Evolutionary conservation across 2,888 invertebrate species (phyloP).

Genomic region (Osmoderma eremita): DNA sequence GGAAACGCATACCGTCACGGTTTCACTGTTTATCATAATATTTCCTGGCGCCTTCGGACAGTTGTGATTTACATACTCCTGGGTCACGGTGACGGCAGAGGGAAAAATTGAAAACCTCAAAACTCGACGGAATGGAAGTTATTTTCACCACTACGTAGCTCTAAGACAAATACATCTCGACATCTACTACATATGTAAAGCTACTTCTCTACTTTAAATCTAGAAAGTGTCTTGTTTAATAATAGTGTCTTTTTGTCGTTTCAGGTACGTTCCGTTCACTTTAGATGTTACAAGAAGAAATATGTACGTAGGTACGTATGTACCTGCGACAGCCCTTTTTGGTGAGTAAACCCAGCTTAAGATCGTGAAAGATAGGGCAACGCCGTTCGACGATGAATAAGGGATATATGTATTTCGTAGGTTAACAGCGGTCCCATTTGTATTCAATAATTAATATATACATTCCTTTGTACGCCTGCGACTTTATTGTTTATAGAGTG

Average conservation of each 20-base stretch:
- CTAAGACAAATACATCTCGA: constrained; percentile 15
- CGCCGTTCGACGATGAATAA: too few relatives aligned
- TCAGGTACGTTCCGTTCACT: constrained; percentile 23
- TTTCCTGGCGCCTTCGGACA: constrained; percentile 14
- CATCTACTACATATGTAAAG: neutral
- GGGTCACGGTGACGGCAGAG: constrained; percentile 1
- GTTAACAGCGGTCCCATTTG: neutral
- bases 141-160: constrained; percentile 18
- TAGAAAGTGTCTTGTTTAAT: constrained; percentile 30
- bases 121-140: neutral
- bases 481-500: neutral
- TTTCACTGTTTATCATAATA: constrained; percentile 15
- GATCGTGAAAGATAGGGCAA: too few relatives aligned
- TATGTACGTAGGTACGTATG: neutral
- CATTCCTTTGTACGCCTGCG: constrained; percentile 7
- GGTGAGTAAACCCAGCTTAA: too few relatives aligned
- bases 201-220: constrained; percentile 16
- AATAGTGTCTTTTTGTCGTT: constrained; percentile 21
- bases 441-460: constrained; percentile 4
- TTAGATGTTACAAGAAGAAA: neutral
- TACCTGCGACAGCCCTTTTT: neutral
- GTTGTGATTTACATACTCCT: constrained; percentile 11
- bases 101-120: constrained; percentile 31
- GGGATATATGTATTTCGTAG: neutral
- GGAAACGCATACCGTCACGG: constrained; percentile 9